A percentile compares a stretch with the other conserved stretches of the same genome.
phyloP scores from a whole-genome alignment of 2,888 invertebrate genomes.

The Cantharis rustica region DNA sequence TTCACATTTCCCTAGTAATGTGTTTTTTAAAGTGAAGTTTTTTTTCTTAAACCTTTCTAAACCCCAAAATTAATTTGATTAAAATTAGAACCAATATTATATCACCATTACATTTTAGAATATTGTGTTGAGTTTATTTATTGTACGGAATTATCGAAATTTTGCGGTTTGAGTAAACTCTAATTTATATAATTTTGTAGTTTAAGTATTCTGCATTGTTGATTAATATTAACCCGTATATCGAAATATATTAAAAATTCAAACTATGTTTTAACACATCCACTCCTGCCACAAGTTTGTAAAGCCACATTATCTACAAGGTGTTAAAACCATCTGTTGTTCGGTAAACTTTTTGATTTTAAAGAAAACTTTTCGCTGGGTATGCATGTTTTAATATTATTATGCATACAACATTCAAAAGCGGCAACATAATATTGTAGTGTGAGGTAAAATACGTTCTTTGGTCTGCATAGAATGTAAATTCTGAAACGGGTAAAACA shows the following conservation, averaged over 20 bases:
- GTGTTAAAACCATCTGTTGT: constrained; percentile 27
- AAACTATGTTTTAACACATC: not conserved
- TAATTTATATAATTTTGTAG: not conserved
- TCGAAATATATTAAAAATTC: not conserved
- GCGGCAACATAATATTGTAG: constrained; percentile 30
- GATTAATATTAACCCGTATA: not conserved
- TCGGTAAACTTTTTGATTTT: constrained; percentile 24
- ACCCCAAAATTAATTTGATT: not conserved
- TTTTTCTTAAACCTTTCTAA: too few species aligned
- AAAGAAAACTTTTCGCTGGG: constrained; percentile 14
- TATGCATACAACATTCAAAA: constrained; percentile 31
- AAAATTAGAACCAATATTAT: not conserved
- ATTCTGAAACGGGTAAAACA: constrained; percentile 29
- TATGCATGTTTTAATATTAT: constrained; percentile 31
- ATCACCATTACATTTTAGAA: not conserved
- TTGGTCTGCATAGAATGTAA: constrained; percentile 32
- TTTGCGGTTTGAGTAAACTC: not conserved
- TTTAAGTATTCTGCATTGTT: not conserved
- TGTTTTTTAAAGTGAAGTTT: too few species aligned
- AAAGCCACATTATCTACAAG: constrained; percentile 10
- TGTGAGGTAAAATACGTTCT: constrained; percentile 32
- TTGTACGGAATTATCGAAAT: not conserved
- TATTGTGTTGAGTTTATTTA: not conserved
- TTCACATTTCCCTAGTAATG: too few species aligned
- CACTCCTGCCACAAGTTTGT: constrained; percentile 6